Evolutionary conservation across 2,113 vertebrate species (phyloP), one percentile per base, ranked within the genome.

Genomic region (Clarias macrocephalus): DNA sequence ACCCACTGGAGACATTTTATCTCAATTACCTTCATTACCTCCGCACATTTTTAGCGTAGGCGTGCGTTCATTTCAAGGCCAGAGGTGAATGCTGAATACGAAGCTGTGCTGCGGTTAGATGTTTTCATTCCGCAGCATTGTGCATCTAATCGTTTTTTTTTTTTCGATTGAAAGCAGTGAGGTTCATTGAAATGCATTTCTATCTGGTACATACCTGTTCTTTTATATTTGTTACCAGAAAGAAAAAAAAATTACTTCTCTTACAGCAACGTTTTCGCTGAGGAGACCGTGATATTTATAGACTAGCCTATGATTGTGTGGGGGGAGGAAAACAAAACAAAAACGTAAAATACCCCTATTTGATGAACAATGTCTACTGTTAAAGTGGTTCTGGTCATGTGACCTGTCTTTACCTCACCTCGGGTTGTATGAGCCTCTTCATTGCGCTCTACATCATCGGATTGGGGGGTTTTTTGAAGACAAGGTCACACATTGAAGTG

Each of bases 371-470:
- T 28, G 23, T 68, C 21, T 16, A 56, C 16, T 21, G 3, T 28
- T 28, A 56, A 28, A 79, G 52, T n/a, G 42, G 42, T 13, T 66
- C 33, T 65, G 60, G 23, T 54, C 42, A 68, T 30, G 37, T 83
- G 81, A 54, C 25, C 81, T 66, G 4, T 54, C 5, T 56, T 56
- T 30, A 56, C 63, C 13, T 83, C 72, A 59, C 62, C 28, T 42
- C 3, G 37, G 13, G 77, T n/a, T 84, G 28, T 66, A 28, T n/a
- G 68, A 87, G 86, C 25, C 81, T 77, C 25, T 56, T 77, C 48
- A 56, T 37, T 30, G 13, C n/a, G n/a, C n/a, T 18, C 15, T 57
- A 37, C 10, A 48, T 33, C 79, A 79, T 42, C 48, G 13, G 73
- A 57, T 84, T 12, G 15, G 28, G 16, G 62, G 28, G 16, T 52